phyloP scores from a whole-genome alignment of 2,113 vertebrate species.

The Felis chaus region DNA sequence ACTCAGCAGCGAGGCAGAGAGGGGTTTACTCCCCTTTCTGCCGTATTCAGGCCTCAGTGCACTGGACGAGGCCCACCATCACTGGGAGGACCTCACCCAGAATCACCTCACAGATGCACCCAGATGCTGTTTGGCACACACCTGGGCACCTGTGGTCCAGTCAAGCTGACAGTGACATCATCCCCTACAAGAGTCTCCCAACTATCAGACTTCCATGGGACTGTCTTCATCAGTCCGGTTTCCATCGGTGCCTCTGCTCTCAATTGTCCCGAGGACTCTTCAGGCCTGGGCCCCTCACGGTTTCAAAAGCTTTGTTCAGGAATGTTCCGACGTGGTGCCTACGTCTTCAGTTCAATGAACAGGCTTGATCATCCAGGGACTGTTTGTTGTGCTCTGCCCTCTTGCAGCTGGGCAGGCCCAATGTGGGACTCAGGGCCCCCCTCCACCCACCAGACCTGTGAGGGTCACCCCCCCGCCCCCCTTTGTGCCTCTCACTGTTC shows the following conservation, averaged over 20 bases:
- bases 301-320: not conserved
- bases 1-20: too few species aligned
- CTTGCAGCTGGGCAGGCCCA: not conserved
- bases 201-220: not conserved
- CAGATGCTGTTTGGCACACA: not conserved
- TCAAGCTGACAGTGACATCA: not conserved
- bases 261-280: not conserved
- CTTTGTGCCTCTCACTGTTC: not conserved
- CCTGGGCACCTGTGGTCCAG: not conserved
- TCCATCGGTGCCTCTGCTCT: not conserved
- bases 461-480: rapidly evolving
- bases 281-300: not conserved
- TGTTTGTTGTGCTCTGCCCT: rapidly evolving
- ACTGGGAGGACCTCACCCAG: too few species aligned
- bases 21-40: too few species aligned
- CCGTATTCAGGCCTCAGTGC: too few species aligned
- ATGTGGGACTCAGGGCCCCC: not conserved
- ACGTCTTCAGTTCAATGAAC: not conserved
- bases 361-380: not conserved
- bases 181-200: not conserved
- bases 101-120: not conserved
- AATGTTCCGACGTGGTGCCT: not conserved
- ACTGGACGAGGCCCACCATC: too few species aligned
- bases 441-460: not conserved
- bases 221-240: not conserved